phyloP scores from a whole-genome alignment of 2,888 invertebrate species.

The Thymelicus lineola region DNA sequence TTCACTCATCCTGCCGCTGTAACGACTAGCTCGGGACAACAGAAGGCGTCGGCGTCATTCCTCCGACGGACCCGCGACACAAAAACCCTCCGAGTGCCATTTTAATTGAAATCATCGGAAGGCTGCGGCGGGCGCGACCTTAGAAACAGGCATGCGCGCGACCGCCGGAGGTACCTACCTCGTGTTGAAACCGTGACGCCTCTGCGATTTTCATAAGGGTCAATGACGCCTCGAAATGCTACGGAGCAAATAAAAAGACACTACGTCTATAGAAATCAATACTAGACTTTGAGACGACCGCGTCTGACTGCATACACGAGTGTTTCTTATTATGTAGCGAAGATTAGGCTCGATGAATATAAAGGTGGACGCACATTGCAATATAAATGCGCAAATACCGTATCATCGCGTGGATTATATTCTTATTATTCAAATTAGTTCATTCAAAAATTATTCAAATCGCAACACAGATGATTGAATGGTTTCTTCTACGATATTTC shows the following conservation, averaged over 20 bases:
- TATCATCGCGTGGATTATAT: background rate
- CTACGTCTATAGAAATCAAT: slow-evolving; percentile 45
- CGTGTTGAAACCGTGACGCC: slow-evolving; percentile 68
- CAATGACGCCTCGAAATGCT: slow-evolving; percentile 63
- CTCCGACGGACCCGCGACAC: slow-evolving; percentile 37
- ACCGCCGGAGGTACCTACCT: slow-evolving; percentile 70
- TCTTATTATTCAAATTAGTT: too few relatives aligned
- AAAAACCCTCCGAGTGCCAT: slow-evolving; percentile 52
- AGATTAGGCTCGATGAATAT: background rate
- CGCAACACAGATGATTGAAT: too few relatives aligned
- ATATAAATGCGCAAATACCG: background rate
- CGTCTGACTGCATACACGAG: background rate
- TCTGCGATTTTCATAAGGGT: slow-evolving; percentile 69
- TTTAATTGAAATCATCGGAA: slow-evolving; percentile 76
- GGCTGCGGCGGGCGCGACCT: slow-evolving; percentile 70
- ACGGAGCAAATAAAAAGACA: slow-evolving; percentile 60
- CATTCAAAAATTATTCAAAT: too few relatives aligned
- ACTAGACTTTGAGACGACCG: background rate
- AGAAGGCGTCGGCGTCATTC: slow-evolving; percentile 40
- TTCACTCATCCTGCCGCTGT: slow-evolving; percentile 45
- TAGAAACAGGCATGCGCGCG: slow-evolving; percentile 81
- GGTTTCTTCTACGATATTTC: too few relatives aligned
- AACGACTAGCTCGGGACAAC: slow-evolving; percentile 14
- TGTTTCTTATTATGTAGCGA: background rate
- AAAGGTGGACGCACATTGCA: background rate